These are phyloP conservation scores for Junco hyemalis DNA, from an alignment of 2,113 vertebrate genomes.

Conservation along the genomic window DNA sequence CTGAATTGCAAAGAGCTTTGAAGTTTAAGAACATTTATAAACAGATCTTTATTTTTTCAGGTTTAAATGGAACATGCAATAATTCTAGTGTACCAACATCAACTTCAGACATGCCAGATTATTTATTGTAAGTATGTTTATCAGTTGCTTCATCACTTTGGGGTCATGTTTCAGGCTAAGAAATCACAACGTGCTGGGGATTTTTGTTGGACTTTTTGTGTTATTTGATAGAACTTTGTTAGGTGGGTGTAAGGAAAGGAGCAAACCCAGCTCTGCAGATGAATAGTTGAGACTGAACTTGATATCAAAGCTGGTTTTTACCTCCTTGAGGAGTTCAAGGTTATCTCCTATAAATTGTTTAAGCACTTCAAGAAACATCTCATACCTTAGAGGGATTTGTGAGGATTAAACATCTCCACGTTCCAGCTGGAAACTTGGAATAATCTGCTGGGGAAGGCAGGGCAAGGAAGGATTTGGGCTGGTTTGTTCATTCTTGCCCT, in stretches of 20 bases:
- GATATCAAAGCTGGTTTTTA: background rate
- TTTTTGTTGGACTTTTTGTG: background rate
- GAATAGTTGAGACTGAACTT: background rate
- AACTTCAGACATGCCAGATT: slow-evolving; percentile 87
- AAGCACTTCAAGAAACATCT: background rate
- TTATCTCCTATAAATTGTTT: background rate
- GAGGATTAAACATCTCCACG: background rate
- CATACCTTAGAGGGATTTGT: background rate
- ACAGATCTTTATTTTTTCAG: slow-evolving; percentile 37
- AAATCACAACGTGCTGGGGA: background rate
- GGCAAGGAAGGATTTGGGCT: background rate
- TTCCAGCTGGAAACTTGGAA: background rate
- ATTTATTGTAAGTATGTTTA: slow-evolving; percentile 87
- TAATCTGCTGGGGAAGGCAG: background rate
- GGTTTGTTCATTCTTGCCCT: background rate
- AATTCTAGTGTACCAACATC: slow-evolving; percentile 82
- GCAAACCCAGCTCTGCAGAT: background rate
- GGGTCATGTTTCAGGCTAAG: background rate
- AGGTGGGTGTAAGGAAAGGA: background rate
- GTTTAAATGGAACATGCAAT: slow-evolving; percentile 86
- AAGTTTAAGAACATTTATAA: slow-evolving; percentile 16
- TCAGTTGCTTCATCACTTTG: background rate
- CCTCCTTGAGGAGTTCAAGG: background rate
- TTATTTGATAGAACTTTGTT: background rate
- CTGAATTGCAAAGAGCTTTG: background rate